Evolutionary conservation across 2,113 vertebrate genomes (phyloP).

Genomic region (Bubo blakistoni): DNA sequence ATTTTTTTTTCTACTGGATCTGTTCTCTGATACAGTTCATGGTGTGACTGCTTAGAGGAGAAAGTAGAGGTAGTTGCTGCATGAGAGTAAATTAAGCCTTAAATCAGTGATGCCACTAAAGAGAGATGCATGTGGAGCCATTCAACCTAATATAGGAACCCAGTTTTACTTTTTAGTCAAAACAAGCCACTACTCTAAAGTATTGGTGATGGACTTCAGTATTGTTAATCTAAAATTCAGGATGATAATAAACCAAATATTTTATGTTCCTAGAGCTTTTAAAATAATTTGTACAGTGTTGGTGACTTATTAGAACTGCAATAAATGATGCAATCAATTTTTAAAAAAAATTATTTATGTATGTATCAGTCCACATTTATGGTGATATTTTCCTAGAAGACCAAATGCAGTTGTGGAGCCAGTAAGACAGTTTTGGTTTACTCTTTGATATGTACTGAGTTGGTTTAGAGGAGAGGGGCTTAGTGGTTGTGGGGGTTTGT

Average conservation of each 20-base stretch:
- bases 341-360: background rate
- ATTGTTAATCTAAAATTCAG: background rate
- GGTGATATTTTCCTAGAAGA: background rate
- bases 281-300: background rate
- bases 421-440: background rate
- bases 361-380: background rate
- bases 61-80: background rate
- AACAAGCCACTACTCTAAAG: background rate
- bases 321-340: background rate
- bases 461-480: background rate
- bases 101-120: background rate
- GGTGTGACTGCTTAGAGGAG: background rate
- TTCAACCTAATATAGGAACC: background rate
- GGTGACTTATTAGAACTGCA: background rate
- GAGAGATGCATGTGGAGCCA: background rate
- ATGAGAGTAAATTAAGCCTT: background rate
- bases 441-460: background rate
- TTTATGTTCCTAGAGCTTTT: background rate
- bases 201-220: background rate
- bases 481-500: background rate
- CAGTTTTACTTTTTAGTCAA: background rate
- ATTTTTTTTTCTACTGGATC: background rate
- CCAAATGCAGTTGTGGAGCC: background rate
- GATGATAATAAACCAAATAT: background rate
- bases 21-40: background rate